Percentiles rank a stretch among this genome's conserved stretches.
These are phyloP conservation scores for Epinephelus lanceolatus DNA, from an alignment of 2,113 vertebrate genomes.

Conservation along the genomic window DNA sequence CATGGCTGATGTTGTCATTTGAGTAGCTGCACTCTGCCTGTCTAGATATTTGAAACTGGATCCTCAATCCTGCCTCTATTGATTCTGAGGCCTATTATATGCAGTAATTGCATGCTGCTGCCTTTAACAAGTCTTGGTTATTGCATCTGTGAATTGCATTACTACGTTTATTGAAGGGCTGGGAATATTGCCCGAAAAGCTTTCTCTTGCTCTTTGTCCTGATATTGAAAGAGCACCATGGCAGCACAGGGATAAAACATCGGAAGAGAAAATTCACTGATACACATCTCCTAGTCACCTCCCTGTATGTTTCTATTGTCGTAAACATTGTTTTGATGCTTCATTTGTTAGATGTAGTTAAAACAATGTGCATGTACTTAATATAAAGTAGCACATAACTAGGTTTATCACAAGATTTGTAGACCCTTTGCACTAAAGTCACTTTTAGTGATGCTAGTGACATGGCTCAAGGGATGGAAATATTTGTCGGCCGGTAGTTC, in stretches of 20 bases:
- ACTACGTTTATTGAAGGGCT: constrained; percentile 81
- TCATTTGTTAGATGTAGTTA: background rate
- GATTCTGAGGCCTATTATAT: constrained; percentile 79
- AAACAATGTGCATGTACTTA: background rate
- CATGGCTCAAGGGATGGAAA: background rate
- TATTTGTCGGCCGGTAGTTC: background rate
- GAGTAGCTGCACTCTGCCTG: constrained; percentile 81
- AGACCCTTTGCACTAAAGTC: background rate
- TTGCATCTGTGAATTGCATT: constrained; percentile 84
- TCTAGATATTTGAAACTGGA: constrained; percentile 80
- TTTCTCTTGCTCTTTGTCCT: constrained; percentile 68
- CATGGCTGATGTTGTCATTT: constrained; percentile 79
- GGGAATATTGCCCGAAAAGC: constrained; percentile 80
- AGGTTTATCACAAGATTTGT: background rate
- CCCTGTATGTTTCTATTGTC: constrained; percentile 23
- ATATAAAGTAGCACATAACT: constrained; percentile 7
- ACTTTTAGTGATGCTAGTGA: background rate
- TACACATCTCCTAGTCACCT: constrained; percentile 6
- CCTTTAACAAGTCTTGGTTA: constrained; percentile 86
- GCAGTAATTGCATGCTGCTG: constrained; percentile 84
- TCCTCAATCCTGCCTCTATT: constrained; percentile 77
- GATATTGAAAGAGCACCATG: constrained; percentile 57
- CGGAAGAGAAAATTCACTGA: constrained; percentile 25
- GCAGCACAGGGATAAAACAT: constrained; percentile 29
- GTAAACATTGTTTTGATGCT: constrained; percentile 7